phyloP scores from a whole-genome alignment of 2,888 invertebrate genomes.

The Limnephilus rhombicus region DNA sequence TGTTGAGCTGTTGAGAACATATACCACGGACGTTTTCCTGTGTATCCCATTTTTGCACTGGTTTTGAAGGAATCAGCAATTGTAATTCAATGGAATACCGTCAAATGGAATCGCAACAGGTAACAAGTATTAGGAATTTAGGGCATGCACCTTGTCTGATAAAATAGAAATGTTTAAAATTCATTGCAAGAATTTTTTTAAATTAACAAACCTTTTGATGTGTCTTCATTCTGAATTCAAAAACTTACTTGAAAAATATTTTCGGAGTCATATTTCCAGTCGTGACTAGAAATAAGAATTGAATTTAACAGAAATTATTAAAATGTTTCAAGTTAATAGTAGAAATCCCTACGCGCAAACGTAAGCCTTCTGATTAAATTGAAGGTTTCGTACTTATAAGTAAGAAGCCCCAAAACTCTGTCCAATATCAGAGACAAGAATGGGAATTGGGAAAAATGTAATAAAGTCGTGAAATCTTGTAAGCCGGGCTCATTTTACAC shows the following conservation, averaged over 20 bases:
- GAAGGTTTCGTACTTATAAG: not conserved
- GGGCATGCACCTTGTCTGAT: not conserved
- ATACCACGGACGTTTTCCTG: too few relatives aligned
- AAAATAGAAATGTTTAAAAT: not conserved
- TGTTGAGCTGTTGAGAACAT: not conserved
- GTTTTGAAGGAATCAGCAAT: too few relatives aligned
- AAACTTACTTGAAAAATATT: not conserved
- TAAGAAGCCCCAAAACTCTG: not conserved
- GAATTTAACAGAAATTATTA: not conserved
- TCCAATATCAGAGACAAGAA: not conserved
- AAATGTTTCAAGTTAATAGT: not conserved
- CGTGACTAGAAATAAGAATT: not conserved
- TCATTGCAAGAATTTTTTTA: too few relatives aligned
- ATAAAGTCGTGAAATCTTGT: constrained; percentile 35
- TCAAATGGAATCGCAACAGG: not conserved
- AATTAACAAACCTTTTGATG: not conserved
- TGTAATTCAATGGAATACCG: too few relatives aligned
- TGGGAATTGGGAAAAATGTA: constrained; percentile 10
- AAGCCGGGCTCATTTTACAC: constrained; percentile 34
- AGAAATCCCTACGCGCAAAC: not conserved
- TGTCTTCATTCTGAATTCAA: not conserved
- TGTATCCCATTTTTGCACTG: too few relatives aligned
- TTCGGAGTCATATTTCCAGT: not conserved
- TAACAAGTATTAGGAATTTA: not conserved
- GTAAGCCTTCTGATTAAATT: not conserved